phyloP scores from a whole-genome alignment of 1,140 invertebrate genomes.

The Zaprionus africanus region DNA sequence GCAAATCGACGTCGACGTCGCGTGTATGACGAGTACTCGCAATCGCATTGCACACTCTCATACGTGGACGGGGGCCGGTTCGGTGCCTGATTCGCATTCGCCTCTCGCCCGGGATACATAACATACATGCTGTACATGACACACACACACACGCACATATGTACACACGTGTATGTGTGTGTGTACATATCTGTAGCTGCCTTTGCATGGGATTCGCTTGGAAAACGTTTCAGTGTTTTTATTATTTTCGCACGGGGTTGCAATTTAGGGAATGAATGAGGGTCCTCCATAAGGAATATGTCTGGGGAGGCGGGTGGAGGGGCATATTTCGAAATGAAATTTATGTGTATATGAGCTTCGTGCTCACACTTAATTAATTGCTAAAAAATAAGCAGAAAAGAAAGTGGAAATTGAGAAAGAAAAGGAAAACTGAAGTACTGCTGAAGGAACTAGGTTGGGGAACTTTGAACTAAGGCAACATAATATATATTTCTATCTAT shows the following conservation, averaged over 20 bases:
- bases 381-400: neutral
- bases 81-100: conserved; percentile 67
- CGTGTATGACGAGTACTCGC: conserved; percentile 74
- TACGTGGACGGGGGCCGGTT: conserved; percentile 64
- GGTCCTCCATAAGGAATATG: neutral
- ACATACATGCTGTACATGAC: conserved; percentile 5
- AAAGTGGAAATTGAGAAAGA: neutral
- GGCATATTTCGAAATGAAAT: conserved; percentile 38
- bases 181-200: conserved; percentile 28
- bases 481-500: too few relatives aligned
- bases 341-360: conserved; percentile 44
- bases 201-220: conserved; percentile 29
- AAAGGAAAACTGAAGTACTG: neutral
- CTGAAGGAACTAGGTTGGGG: neutral
- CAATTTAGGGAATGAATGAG: neutral
- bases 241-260: conserved; percentile 6
- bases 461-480: neutral
- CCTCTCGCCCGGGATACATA: conserved; percentile 12
- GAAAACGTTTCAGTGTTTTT: conserved; percentile 55
- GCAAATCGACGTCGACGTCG: conserved; percentile 41
- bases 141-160: conserved; percentile 23
- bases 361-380: conserved; percentile 55
- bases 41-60: conserved; percentile 75
- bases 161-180: conserved; percentile 31
- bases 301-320: too few relatives aligned